Percentiles rank a stretch among this genome's conserved stretches.
Evolutionary conservation across 1,140 invertebrate species (phyloP).

Genomic region (Caenorhabditis remanei): DNA sequence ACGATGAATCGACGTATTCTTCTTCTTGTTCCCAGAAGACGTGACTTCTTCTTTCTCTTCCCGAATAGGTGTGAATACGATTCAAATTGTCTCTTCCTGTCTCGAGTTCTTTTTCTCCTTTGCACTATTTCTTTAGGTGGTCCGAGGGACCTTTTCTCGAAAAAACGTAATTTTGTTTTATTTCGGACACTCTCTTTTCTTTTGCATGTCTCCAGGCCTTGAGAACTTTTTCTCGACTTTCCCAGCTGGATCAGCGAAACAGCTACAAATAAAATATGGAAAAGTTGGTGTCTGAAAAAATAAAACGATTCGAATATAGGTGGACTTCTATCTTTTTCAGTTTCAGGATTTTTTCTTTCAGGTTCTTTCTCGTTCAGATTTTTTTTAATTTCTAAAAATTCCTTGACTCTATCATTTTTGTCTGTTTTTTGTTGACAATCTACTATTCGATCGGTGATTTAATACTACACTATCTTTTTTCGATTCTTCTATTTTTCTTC

Average conservation of each 20-base stretch:
- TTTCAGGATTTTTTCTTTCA: too few relatives aligned
- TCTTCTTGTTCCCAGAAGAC: constrained; percentile 1
- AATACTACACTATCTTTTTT: not conserved
- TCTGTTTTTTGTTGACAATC: too few relatives aligned
- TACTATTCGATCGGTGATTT: too few relatives aligned
- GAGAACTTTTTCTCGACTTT: too few relatives aligned
- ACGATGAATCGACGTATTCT: not conserved
- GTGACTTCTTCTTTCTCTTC: constrained; percentile 18
- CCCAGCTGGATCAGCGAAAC: too few relatives aligned
- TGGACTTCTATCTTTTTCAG: too few relatives aligned
- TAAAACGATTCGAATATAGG: too few relatives aligned
- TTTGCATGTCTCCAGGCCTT: not conserved
- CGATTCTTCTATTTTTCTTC: not conserved
- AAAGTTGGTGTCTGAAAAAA: too few relatives aligned
- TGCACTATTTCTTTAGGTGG: too few relatives aligned
- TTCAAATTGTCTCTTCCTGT: constrained; percentile 33
- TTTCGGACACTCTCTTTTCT: not conserved
- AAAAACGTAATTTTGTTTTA: not conserved
- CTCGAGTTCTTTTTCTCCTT: not conserved
- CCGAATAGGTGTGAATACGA: constrained; percentile 49
- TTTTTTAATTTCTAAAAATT: constrained; percentile 63
- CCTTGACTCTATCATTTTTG: not conserved
- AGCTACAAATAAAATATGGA: too few relatives aligned
- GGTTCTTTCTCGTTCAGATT: not conserved
- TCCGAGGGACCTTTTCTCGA: not conserved